Conservation (phyloP, 2,888 invertebrate species). For the Ectemnius lituratus region DNA sequence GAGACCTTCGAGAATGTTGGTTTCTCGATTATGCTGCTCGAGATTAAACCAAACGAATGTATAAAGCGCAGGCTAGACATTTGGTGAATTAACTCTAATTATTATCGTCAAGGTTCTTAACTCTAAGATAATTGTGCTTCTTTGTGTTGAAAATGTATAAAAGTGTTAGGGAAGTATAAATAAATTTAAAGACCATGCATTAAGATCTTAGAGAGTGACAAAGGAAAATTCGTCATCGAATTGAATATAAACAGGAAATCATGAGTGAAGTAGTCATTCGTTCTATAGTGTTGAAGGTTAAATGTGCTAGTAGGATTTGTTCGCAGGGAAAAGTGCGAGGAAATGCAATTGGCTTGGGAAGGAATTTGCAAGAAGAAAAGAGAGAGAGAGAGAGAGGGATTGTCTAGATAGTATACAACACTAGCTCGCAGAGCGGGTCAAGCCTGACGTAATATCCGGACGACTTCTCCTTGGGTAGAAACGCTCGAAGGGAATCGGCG, state of each 20-base stretch:
- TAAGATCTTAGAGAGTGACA: too few relatives aligned
- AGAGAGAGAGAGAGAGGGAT: constrained; percentile 1
- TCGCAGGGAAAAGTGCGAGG: not conserved
- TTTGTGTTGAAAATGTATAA: too few relatives aligned
- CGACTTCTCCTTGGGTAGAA: constrained; percentile 60
- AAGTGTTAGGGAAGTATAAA: too few relatives aligned
- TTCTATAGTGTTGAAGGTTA: not conserved
- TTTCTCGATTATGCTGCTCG: not conserved
- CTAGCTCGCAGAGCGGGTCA: constrained; percentile 33
- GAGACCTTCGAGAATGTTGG: not conserved
- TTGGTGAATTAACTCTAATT: not conserved
- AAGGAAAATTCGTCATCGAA: too few relatives aligned
- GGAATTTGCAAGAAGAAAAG: not conserved
- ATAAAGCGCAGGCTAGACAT: not conserved
- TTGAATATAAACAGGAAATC: too few relatives aligned
- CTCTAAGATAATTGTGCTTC: too few relatives aligned
- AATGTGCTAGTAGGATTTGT: not conserved
- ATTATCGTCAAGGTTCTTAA: too few relatives aligned
- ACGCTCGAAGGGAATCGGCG: constrained; percentile 61
- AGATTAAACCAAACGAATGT: not conserved
- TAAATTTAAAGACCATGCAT: too few relatives aligned
- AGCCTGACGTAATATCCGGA: constrained; percentile 74
- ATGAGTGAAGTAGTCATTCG: too few relatives aligned
- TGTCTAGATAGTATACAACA: constrained; percentile 12
- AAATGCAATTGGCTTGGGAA: not conserved